Percentiles rank a stretch among this genome's conserved stretches.
These are phyloP conservation scores for Drosophila sucinea DNA, from an alignment of 1,140 invertebrate genomes.

Conservation along the genomic window DNA sequence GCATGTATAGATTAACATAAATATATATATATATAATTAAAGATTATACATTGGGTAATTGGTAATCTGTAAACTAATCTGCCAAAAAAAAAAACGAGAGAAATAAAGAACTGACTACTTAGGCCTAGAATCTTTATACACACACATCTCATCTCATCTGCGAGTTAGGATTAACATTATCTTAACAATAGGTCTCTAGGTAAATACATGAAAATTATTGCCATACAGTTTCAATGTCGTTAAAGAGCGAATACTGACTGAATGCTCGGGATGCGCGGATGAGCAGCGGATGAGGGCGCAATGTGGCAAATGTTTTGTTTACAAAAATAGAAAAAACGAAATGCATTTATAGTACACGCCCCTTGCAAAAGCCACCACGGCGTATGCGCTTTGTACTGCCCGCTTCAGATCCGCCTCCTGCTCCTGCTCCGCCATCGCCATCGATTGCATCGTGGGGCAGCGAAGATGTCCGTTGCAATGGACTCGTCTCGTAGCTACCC, in stretches of 20 bases:
- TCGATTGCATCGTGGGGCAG: conserved; percentile 55
- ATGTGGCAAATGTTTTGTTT: conserved; percentile 37
- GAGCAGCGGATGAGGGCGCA: conserved; percentile 8
- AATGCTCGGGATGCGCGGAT: conserved; percentile 22
- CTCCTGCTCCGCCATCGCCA: conserved; percentile 5
- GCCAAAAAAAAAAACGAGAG: conserved; percentile 27
- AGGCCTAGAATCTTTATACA: conserved; percentile 34
- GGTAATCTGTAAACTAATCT: conserved; percentile 29
- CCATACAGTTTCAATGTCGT: conserved; percentile 80
- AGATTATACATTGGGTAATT: conserved; percentile 14
- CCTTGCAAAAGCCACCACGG: conserved; percentile 78
- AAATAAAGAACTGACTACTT: conserved; percentile 43
- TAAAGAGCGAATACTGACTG: conserved; percentile 76
- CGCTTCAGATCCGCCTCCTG: conserved; percentile 11
- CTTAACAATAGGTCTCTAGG: conserved; percentile 60
- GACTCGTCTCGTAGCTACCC: conserved; percentile 62
- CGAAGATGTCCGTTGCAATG: conserved; percentile 65
- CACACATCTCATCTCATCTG: conserved; percentile 16
- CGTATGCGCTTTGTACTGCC: conserved; percentile 52
- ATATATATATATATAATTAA: conserved; percentile 7
- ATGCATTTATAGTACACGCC: conserved; percentile 68
- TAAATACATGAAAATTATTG: conserved; percentile 82
- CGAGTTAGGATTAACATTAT: conserved; percentile 35
- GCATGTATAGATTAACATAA: conserved; percentile 20
- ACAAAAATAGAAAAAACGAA: conserved; percentile 73